These are phyloP conservation scores for Telenomus remus DNA, from an alignment of 1,140 invertebrate species.

Conservation along the genomic window DNA sequence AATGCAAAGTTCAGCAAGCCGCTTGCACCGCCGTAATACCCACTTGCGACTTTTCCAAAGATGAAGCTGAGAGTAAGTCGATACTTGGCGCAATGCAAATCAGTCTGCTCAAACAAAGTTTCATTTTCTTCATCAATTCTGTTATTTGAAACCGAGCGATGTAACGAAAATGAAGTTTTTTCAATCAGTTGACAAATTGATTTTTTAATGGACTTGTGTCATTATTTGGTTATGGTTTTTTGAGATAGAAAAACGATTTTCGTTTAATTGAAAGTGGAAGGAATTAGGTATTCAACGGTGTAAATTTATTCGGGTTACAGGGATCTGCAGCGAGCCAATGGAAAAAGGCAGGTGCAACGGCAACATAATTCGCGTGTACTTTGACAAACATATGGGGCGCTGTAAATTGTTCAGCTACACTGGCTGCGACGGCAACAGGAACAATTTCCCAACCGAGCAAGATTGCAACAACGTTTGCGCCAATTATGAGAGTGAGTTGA, in stretches of 20 bases:
- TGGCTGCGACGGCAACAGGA: constrained; percentile 85
- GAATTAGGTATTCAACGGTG: too few relatives aligned
- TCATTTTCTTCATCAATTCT: too few relatives aligned
- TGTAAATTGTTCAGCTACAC: constrained; percentile 85
- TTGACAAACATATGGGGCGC: constrained; percentile 78
- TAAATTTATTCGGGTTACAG: constrained; percentile 62
- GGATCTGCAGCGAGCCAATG: constrained; percentile 78
- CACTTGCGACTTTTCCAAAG: constrained; percentile 74
- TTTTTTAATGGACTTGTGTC: too few relatives aligned
- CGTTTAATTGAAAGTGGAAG: too few relatives aligned
- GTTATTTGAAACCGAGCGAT: too few relatives aligned
- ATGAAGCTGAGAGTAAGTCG: constrained; percentile 71
- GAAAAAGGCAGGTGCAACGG: constrained; percentile 81
- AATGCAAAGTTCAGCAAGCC: constrained; percentile 67
- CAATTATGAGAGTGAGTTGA: constrained; percentile 68
- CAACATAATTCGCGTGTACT: constrained; percentile 83
- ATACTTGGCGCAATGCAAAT: neutral
- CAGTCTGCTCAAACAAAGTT: neutral
- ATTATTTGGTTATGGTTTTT: too few relatives aligned
- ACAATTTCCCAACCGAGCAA: constrained; percentile 81
- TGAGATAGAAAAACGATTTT: too few relatives aligned
- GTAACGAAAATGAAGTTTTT: too few relatives aligned
- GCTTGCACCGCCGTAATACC: constrained; percentile 73
- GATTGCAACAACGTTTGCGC: constrained; percentile 78
- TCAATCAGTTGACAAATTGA: too few relatives aligned